Evolutionary conservation across 2,888 invertebrate genomes (phyloP).

Genomic region (Drosophila limbata): DNA sequence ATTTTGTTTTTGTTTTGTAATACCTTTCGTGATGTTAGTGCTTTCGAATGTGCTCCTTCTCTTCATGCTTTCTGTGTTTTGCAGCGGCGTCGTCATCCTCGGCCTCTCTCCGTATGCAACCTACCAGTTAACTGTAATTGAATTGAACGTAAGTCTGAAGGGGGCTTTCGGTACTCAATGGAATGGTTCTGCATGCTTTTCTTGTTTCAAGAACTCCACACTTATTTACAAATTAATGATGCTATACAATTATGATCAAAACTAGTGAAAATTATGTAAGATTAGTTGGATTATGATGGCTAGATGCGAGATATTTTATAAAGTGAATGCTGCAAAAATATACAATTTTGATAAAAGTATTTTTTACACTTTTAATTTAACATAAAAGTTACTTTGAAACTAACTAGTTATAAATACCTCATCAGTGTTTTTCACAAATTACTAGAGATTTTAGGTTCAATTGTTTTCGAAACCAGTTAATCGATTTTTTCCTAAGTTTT

Average conservation of each 20-base stretch:
- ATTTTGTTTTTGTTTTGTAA: slow-evolving; percentile 81
- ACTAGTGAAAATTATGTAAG: neutral
- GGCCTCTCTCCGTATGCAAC: slow-evolving; percentile 20
- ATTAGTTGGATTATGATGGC: neutral
- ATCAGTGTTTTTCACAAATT: too few relatives aligned
- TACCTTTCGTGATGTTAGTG: slow-evolving; percentile 77
- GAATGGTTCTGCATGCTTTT: slow-evolving; percentile 1
- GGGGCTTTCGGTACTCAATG: slow-evolving; percentile 9
- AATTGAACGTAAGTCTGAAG: slow-evolving; percentile 59
- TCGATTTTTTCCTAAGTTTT: too few relatives aligned
- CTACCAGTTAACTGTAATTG: slow-evolving; percentile 78
- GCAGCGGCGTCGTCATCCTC: slow-evolving; percentile 39
- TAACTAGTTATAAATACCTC: too few relatives aligned
- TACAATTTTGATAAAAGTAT: neutral
- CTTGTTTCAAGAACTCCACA: slow-evolving; percentile 35
- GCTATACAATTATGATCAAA: slow-evolving; percentile 12
- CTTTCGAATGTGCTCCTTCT: slow-evolving; percentile 50
- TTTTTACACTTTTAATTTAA: neutral
- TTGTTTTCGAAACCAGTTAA: too few relatives aligned
- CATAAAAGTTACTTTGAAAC: too few relatives aligned
- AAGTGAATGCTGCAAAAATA: neutral
- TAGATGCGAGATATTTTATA: neutral
- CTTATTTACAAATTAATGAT: slow-evolving; percentile 50
- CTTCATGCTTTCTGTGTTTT: neutral
- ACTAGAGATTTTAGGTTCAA: too few relatives aligned